Conservation (phyloP, 2,797 vertebrate species). For the Amblyraja radiata region DNA sequence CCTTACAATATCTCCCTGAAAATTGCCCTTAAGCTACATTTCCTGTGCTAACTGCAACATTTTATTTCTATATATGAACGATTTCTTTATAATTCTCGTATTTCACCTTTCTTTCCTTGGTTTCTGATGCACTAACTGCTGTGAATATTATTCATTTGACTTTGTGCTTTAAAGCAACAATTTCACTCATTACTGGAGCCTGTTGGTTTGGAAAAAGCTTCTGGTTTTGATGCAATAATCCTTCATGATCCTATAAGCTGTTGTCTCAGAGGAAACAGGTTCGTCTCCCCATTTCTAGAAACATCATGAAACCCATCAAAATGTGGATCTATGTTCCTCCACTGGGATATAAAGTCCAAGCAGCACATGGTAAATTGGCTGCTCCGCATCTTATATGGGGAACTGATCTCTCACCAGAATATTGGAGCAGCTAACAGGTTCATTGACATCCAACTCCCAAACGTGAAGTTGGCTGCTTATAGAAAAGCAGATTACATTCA, state of each 20-base stretch:
- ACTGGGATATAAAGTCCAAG: background rate
- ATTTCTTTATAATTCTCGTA: background rate
- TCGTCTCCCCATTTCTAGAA: background rate
- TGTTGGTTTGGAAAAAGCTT: background rate
- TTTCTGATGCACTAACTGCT: background rate
- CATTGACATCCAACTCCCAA: background rate
- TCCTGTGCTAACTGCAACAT: background rate
- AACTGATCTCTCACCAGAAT: background rate
- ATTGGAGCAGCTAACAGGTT: background rate
- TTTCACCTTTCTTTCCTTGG: no score
- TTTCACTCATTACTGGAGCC: background rate
- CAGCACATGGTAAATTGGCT: background rate
- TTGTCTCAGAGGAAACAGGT: background rate
- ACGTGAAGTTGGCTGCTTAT: background rate
- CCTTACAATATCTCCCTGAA: background rate
- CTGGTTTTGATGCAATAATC: background rate
- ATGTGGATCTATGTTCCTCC: background rate
- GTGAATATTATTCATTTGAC: background rate
- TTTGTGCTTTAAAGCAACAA: background rate
- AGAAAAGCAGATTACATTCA: background rate
- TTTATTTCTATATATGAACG: background rate
- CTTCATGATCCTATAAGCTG: background rate
- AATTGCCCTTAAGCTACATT: background rate
- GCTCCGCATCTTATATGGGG: background rate
- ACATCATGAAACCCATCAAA: background rate